These are phyloP conservation scores for Eupithecia subfuscata DNA, from an alignment of 2,888 invertebrate species.

Conservation along the genomic window DNA sequence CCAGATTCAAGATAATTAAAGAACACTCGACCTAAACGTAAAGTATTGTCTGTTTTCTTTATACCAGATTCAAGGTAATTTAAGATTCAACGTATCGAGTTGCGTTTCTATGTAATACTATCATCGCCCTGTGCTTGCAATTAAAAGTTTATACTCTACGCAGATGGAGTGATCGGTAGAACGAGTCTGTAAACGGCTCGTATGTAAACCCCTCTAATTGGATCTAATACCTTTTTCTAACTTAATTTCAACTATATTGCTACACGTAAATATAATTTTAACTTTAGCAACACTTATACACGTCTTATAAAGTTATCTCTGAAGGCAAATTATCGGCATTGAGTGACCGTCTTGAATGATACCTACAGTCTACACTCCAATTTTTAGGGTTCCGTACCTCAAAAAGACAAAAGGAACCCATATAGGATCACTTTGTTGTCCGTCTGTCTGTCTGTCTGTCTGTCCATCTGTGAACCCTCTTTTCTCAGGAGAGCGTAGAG, in stretches of 20 bases:
- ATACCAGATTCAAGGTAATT: not conserved
- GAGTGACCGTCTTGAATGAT: too few species aligned
- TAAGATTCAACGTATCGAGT: not conserved
- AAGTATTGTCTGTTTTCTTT: too few species aligned
- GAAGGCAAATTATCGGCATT: too few species aligned
- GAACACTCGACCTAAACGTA: not conserved
- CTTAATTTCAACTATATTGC: not conserved
- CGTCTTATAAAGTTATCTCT: too few species aligned
- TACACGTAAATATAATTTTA: not conserved
- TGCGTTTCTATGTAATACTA: not conserved
- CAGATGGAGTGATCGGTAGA: constrained; percentile 56
- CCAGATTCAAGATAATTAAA: too few species aligned
- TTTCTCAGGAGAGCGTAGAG: too few species aligned
- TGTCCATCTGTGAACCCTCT: too few species aligned
- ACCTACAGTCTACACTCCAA: too few species aligned
- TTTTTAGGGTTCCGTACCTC: too few species aligned
- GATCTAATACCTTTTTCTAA: constrained; percentile 49
- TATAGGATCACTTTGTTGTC: too few species aligned
- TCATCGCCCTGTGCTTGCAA: constrained; percentile 49
- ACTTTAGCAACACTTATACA: not conserved
- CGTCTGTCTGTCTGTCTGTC: too few species aligned
- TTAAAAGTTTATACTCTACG: constrained; percentile 64
- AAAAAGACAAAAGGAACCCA: too few species aligned
- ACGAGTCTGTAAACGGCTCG: constrained; percentile 60
- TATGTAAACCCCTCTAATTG: constrained; percentile 63